Percentiles rank a stretch among this genome's conserved stretches.
Evolutionary conservation across 1,140 invertebrate genomes (phyloP).

Genomic region (Plodia interpunctella): DNA sequence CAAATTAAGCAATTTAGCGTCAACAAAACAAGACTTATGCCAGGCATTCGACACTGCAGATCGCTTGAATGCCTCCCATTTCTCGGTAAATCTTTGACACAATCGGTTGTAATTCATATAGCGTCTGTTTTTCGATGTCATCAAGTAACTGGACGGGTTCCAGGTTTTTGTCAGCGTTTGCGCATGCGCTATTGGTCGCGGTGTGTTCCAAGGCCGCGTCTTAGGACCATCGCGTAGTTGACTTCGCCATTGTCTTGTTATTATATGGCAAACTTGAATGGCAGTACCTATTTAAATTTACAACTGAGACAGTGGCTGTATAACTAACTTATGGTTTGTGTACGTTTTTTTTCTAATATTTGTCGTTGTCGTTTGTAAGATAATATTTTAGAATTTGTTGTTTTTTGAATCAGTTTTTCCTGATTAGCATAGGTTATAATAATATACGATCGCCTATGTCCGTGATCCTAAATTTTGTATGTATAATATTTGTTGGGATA

Average conservation of each 20-base stretch:
- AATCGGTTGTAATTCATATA: conserved; percentile 20
- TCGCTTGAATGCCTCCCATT: not conserved
- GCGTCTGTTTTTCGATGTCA: conserved; percentile 25
- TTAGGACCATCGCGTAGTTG: conserved; percentile 31
- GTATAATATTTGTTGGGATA: too few relatives aligned
- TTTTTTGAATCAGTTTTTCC: too few relatives aligned
- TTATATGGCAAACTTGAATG: not conserved
- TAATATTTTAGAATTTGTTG: too few relatives aligned
- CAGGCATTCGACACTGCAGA: conserved; percentile 11
- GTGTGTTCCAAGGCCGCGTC: conserved; percentile 47
- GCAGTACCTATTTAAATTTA: not conserved
- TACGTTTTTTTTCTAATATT: too few relatives aligned
- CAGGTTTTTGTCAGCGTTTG: conserved; percentile 32
- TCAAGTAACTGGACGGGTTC: conserved; percentile 28
- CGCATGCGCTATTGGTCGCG: conserved; percentile 44
- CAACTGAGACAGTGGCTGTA: not conserved
- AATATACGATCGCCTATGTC: too few relatives aligned
- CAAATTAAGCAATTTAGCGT: conserved; percentile 12
- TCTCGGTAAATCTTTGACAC: conserved; percentile 15
- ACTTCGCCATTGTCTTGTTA: not conserved
- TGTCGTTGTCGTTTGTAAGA: too few relatives aligned
- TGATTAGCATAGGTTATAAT: too few relatives aligned
- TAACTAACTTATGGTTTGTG: too few relatives aligned
- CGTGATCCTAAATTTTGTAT: too few relatives aligned
- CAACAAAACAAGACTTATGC: conserved; percentile 14